Percentiles rank a stretch among this genome's conserved stretches.
Evolutionary conservation across 2,888 invertebrate genomes (phyloP).

Genomic region (Neoascia interrupta): DNA sequence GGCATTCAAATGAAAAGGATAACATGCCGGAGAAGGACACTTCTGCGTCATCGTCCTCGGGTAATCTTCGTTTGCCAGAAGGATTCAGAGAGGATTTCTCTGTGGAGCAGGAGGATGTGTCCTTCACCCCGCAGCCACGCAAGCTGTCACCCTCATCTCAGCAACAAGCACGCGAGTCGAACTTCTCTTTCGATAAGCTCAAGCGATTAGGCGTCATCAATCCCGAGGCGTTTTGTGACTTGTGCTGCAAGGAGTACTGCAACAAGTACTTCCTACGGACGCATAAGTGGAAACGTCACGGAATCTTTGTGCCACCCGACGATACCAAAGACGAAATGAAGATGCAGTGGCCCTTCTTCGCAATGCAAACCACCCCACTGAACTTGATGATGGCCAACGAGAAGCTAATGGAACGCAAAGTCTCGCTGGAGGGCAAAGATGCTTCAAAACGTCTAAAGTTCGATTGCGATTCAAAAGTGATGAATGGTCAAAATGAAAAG

Average conservation of each 20-base stretch:
- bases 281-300: conserved; percentile 96
- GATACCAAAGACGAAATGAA: conserved; percentile 83
- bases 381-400: conserved; percentile 84
- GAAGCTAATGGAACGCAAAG: conserved; percentile 71
- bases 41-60: conserved; percentile 36
- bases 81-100: conserved; percentile 79
- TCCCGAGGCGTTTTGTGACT: conserved; percentile 95
- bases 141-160: conserved; percentile 83
- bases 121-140: conserved; percentile 81
- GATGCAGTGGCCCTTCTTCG: conserved; percentile 74
- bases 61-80: conserved; percentile 77
- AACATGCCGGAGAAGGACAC: conserved; percentile 41
- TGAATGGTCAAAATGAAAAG: conserved; percentile 55
- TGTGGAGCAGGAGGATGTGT: conserved; percentile 80
- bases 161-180: conserved; percentile 85
- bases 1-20: conserved; percentile 46
- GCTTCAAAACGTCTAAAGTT: conserved; percentile 75
- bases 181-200: conserved; percentile 87
- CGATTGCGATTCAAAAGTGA: conserved; percentile 64
- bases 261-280: conserved; percentile 95
- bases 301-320: conserved; percentile 85
- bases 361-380: conserved; percentile 86
- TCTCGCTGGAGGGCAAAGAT: conserved; percentile 53
- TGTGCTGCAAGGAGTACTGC: conserved; percentile 95
- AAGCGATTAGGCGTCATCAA: conserved; percentile 89